Percentiles rank a stretch among this genome's conserved stretches.
Conservation (phyloP, 2,888 invertebrate genomes). For the Metalampra italica region DNA sequence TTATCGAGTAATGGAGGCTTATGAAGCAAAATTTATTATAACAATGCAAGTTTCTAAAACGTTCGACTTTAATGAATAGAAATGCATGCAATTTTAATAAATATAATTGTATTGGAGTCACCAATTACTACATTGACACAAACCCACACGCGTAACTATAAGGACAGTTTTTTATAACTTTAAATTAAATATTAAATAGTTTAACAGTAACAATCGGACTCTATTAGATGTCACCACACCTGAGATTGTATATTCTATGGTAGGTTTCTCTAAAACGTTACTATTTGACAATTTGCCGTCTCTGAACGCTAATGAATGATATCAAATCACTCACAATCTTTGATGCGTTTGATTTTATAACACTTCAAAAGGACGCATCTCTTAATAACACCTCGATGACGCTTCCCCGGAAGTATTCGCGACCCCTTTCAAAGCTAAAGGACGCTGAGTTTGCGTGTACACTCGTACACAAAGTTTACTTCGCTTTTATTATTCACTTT, state of each 20-base stretch:
- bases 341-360: constrained; percentile 9
- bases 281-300: constrained; percentile 33
- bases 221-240: constrained; percentile 30
- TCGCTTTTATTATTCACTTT: constrained; percentile 60
- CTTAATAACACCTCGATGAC: constrained; percentile 33
- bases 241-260: constrained; percentile 33
- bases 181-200: constrained; percentile 26
- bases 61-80: constrained; percentile 30
- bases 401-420: constrained; percentile 28
- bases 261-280: constrained; percentile 14
- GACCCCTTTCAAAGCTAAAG: constrained; percentile 18
- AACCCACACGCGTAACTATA: constrained; percentile 70
- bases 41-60: constrained; percentile 33
- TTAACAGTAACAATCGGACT: constrained; percentile 30
- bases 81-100: constrained; percentile 30
- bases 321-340: constrained; percentile 21
- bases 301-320: constrained; percentile 46
- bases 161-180: constrained; percentile 41
- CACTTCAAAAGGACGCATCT: constrained; percentile 12
- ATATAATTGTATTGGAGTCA: constrained; percentile 24
- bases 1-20: too few relatives aligned
- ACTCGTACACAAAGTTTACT: constrained; percentile 18
- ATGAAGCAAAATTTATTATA: constrained; percentile 16
- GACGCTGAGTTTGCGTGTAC: constrained; percentile 12
- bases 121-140: constrained; percentile 67